These are phyloP conservation scores for Limnephilus marmoratus DNA, from an alignment of 2,888 invertebrate species.

Conservation along the genomic window DNA sequence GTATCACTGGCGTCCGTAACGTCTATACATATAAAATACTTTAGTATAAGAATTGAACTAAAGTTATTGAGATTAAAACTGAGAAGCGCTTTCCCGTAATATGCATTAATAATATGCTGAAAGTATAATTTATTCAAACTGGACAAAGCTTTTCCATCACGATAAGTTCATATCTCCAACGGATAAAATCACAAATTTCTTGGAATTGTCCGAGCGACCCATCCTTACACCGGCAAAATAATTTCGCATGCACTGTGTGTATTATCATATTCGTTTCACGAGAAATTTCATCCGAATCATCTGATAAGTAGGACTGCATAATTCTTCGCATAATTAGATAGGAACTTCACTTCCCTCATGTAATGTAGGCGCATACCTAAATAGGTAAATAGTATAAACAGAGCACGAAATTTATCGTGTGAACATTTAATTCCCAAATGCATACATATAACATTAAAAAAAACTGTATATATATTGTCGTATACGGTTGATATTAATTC, in stretches of 20 bases:
- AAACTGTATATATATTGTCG: background rate
- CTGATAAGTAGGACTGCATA: slow-evolving; percentile 47
- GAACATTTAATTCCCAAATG: background rate
- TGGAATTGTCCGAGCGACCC: slow-evolving; percentile 20
- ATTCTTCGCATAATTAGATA: background rate
- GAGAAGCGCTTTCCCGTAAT: background rate
- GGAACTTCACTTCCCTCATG: background rate
- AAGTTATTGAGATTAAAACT: background rate
- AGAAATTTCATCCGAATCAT: slow-evolving; percentile 58
- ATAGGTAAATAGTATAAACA: background rate
- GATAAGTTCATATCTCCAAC: slow-evolving; percentile 13
- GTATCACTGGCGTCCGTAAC: too few species aligned
- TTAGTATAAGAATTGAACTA: too few species aligned
- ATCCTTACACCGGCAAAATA: slow-evolving; percentile 5
- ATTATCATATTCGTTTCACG: slow-evolving; percentile 61
- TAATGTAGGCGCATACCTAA: background rate
- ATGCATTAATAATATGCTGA: background rate
- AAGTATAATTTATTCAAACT: slow-evolving; percentile 1
- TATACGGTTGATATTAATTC: too few species aligned
- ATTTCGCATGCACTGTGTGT: slow-evolving; percentile 55
- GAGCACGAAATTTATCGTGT: background rate
- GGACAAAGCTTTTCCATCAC: slow-evolving; percentile 17
- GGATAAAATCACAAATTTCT: slow-evolving; percentile 25
- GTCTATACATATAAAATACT: too few species aligned
- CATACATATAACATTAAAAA: background rate